Evolutionary conservation across 2,113 vertebrate genomes (phyloP).

Genomic region (Osmerus eperlanus): DNA sequence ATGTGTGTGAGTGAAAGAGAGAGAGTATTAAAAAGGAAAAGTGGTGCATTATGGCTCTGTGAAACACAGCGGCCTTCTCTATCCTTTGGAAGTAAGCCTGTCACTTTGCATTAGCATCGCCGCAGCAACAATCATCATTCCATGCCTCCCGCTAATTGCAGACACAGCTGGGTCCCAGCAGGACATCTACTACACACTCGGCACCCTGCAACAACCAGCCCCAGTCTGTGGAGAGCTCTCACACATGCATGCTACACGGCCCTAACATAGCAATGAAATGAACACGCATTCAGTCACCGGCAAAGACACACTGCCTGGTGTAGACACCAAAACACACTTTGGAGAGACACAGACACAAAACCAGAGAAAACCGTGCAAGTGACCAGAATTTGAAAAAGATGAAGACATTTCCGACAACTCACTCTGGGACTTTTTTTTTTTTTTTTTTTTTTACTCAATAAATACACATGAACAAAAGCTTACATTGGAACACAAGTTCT

Average conservation of each 20-base stretch:
- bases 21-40: conserved; percentile 34
- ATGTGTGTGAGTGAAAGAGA: conserved; percentile 46
- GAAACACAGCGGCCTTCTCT: conserved; percentile 75
- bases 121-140: conserved; percentile 97
- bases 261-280: too few relatives aligned
- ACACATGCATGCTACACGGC: conserved; percentile 8
- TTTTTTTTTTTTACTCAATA: background rate
- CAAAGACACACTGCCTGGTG: conserved; percentile 60
- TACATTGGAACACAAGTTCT: background rate
- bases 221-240: conserved; percentile 80
- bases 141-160: conserved; percentile 99
- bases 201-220: conserved; percentile 82
- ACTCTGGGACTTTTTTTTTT: too few relatives aligned
- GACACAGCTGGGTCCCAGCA: conserved; percentile 99
- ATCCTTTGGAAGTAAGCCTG: conserved; percentile 83
- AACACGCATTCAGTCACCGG: too few relatives aligned
- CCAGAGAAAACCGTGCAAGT: background rate
- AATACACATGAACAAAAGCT: conserved; percentile 70
- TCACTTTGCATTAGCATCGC: conserved; percentile 97
- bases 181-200: conserved; percentile 86
- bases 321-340: conserved; percentile 22
- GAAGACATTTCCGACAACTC: background rate
- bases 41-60: conserved; percentile 49
- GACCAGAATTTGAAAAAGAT: background rate
- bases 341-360: background rate